Percentiles rank a stretch among this genome's conserved stretches.
Evolutionary conservation across 2,797 vertebrate species (phyloP).

Genomic region (Cuculus canorus): DNA sequence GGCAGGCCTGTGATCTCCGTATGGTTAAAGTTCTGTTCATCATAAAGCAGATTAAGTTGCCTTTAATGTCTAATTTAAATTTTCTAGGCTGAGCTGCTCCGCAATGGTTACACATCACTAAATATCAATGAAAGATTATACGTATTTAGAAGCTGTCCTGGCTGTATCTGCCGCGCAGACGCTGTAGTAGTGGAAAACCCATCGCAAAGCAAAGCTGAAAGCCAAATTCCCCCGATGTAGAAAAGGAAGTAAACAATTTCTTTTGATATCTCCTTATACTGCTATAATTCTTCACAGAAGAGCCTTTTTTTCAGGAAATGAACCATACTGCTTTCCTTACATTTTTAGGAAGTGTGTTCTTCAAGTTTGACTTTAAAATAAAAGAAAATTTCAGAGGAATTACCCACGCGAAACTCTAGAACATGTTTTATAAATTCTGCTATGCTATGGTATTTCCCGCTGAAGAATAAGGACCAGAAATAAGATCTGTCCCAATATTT

Average conservation of each 20-base stretch:
- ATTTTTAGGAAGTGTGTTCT: not conserved
- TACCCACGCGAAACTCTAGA: not conserved
- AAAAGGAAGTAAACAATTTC: constrained; percentile 14
- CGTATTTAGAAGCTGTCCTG: not conserved
- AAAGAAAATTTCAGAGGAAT: not conserved
- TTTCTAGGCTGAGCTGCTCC: not conserved
- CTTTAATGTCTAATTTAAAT: constrained; percentile 4
- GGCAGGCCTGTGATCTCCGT: not conserved
- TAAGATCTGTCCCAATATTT: not conserved
- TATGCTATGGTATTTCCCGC: not conserved
- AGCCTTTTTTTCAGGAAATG: not conserved
- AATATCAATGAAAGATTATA: not conserved
- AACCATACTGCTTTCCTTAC: not conserved
- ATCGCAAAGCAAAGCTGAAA: constrained; percentile 13
- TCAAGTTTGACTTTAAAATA: constrained; percentile 28
- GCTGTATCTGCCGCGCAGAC: not conserved
- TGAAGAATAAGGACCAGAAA: not conserved
- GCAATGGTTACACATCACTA: not conserved
- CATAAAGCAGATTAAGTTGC: not conserved
- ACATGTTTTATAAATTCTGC: not conserved
- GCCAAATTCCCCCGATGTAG: constrained; percentile 17
- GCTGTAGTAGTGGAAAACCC: not conserved
- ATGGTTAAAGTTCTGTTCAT: not conserved
- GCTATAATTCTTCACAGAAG: constrained; percentile 44
- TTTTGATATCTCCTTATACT: constrained; percentile 32